phyloP scores from a whole-genome alignment of 1,140 invertebrate species.

The Parasteatoda tepidariorum region DNA sequence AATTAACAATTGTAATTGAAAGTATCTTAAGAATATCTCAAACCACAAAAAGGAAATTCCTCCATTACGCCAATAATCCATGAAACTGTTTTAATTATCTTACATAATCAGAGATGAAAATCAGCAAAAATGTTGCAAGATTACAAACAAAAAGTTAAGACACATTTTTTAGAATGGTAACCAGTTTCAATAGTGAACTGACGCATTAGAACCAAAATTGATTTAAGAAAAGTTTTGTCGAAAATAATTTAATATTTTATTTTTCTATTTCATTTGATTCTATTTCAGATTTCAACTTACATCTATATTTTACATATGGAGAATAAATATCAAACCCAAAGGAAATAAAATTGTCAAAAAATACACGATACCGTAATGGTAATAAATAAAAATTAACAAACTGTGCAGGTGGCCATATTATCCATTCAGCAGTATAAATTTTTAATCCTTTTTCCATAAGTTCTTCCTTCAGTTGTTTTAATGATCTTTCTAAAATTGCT shows the following conservation, averaged over 20 bases:
- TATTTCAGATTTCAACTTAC: constrained; percentile 18
- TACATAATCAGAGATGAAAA: too few relatives aligned
- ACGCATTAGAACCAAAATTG: too few relatives aligned
- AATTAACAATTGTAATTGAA: too few relatives aligned
- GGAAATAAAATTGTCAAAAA: constrained; percentile 92
- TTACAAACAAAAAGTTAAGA: too few relatives aligned
- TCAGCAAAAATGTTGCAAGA: too few relatives aligned
- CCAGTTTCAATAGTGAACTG: too few relatives aligned
- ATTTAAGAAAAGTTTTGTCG: too few relatives aligned
- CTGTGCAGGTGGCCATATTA: constrained; percentile 84
- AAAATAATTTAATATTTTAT: not conserved
- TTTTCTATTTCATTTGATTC: constrained; percentile 11
- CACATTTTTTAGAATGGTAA: too few relatives aligned
- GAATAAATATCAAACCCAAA: constrained; percentile 92
- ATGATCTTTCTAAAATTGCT: constrained; percentile 77
- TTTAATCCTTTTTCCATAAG: constrained; percentile 79
- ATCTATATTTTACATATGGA: constrained; percentile 84
- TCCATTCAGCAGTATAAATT: constrained; percentile 84
- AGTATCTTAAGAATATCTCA: too few relatives aligned
- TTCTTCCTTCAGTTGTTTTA: constrained; percentile 64
- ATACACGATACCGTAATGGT: constrained; percentile 83
- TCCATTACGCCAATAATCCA: too few relatives aligned
- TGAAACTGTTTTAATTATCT: too few relatives aligned
- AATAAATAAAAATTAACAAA: constrained; percentile 89
- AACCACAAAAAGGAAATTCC: too few relatives aligned